phyloP scores from a whole-genome alignment of 2,113 vertebrate genomes.

The Dasyornis broadbenti region DNA sequence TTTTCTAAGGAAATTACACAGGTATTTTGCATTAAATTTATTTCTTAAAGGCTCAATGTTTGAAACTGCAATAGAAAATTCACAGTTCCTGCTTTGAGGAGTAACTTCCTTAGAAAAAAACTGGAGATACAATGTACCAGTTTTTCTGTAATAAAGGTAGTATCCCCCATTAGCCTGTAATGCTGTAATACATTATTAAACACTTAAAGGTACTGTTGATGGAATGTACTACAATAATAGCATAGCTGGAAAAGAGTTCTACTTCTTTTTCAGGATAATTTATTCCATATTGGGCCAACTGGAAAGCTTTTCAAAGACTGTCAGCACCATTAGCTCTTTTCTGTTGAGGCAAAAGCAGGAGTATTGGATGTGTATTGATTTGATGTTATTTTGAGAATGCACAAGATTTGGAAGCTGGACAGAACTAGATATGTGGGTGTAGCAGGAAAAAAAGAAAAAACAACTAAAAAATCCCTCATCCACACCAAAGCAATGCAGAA shows the following conservation, averaged over 20 bases:
- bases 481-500: neutral
- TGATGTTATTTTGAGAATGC: constrained; percentile 18
- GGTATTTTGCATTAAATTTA: neutral
- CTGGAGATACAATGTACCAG: neutral
- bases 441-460: neutral
- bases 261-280: constrained; percentile 37
- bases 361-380: constrained; percentile 42
- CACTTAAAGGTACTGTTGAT: neutral
- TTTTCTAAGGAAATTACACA: neutral
- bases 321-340: constrained; percentile 25
- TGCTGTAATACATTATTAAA: constrained; percentile 49
- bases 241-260: neutral
- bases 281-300: constrained; percentile 24
- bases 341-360: neutral
- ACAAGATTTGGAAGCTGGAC: neutral
- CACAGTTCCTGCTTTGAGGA: neutral
- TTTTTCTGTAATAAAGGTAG: neutral
- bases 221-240: constrained; percentile 10
- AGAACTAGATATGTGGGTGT: neutral
- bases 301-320: constrained; percentile 44
- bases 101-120: neutral
- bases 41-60: neutral
- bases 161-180: neutral
- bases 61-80: neutral
- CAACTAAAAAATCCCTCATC: neutral